A percentile compares a stretch with the other conserved stretches of the same genome.
These are phyloP conservation scores for Luffia ferchaultella DNA, from an alignment of 2,888 invertebrate species.

Conservation along the genomic window DNA sequence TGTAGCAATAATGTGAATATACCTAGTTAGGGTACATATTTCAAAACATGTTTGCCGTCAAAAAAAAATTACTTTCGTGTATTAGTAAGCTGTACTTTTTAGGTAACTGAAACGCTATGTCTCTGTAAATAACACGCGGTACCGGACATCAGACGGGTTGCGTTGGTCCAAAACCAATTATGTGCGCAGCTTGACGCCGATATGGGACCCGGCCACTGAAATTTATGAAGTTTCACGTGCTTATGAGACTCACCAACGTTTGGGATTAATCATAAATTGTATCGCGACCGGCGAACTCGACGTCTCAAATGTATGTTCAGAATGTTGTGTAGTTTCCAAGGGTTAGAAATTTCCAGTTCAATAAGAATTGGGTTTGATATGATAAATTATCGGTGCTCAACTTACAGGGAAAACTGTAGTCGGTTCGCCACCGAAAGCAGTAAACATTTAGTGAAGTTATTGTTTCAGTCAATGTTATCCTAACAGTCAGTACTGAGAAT, in stretches of 20 bases:
- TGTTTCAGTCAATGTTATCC: no score
- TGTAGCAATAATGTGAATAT: no score
- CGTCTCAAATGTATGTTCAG: neutral
- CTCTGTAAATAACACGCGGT: no score
- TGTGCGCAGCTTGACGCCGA: slow-evolving; percentile 35
- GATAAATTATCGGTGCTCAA: neutral
- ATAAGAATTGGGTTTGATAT: neutral
- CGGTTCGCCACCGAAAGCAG: no score
- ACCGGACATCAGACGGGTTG: no score
- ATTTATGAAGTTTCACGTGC: neutral
- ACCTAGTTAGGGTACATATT: no score
- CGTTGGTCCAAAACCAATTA: slow-evolving; percentile 38
- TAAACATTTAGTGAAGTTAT: no score
- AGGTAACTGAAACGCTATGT: slow-evolving; percentile 3
- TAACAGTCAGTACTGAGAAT: no score
- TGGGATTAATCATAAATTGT: neutral
- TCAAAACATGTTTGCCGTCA: no score
- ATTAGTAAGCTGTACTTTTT: neutral
- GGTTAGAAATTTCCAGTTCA: neutral
- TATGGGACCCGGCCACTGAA: neutral
- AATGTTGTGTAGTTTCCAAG: neutral
- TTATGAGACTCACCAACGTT: neutral
- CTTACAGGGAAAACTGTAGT: neutral
- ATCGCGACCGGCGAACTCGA: neutral
- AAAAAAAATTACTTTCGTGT: no score